Evolutionary conservation across 2,797 vertebrate species (phyloP).

Genomic region (Phoeniculus purpureus): DNA sequence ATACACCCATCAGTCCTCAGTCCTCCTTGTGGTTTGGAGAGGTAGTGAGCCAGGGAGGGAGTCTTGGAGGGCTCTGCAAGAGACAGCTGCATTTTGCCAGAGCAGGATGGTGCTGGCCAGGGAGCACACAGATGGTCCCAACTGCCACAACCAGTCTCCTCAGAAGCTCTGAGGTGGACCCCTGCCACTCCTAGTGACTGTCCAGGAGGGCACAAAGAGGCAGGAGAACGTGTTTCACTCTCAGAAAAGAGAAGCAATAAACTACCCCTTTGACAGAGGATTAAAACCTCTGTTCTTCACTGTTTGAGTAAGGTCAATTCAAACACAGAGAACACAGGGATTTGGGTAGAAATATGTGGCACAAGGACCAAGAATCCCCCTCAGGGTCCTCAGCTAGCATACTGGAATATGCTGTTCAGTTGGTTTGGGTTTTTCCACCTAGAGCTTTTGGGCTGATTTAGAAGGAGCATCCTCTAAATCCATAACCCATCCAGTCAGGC

Average conservation of each 20-base stretch:
- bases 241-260: background rate
- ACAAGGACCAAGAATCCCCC: background rate
- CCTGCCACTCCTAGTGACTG: accelerated
- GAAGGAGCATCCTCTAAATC: background rate
- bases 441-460: background rate
- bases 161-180: background rate
- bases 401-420: background rate
- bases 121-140: background rate
- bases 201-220: background rate
- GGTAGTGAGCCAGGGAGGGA: background rate
- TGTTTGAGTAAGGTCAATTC: background rate
- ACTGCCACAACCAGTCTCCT: background rate
- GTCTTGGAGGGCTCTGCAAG: background rate
- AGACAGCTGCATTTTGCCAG: background rate
- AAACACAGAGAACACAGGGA: background rate
- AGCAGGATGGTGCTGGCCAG: background rate
- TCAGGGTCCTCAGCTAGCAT: background rate
- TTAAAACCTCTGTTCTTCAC: background rate
- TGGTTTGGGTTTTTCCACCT: background rate
- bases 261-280: background rate
- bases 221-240: background rate
- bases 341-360: background rate
- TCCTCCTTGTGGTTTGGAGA: background rate
- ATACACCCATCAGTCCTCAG: background rate
- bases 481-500: background rate